Conservation (phyloP, 2,113 vertebrate genomes). For the Asarcornis scutulata region DNA sequence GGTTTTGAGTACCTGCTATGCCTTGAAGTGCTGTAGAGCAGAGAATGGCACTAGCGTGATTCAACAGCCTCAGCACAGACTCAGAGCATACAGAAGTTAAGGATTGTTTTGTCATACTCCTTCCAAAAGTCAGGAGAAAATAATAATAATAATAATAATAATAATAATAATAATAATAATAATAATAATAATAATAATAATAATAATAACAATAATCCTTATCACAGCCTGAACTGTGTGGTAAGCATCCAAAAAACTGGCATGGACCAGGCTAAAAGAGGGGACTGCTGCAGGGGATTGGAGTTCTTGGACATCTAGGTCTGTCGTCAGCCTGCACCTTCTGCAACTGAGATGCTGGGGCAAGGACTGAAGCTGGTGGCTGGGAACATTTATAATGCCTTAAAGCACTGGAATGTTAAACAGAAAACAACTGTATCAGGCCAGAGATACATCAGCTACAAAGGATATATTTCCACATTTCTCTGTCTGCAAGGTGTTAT, state of each 20-base stretch:
- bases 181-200: no score
- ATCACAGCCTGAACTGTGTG: not conserved
- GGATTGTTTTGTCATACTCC: not conserved
- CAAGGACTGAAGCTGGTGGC: not conserved
- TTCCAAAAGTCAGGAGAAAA: not conserved
- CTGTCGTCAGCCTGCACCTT: not conserved
- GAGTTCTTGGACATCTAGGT: rapidly evolving
- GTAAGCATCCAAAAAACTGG: not conserved
- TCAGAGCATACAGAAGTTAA: not conserved
- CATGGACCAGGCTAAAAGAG: not conserved
- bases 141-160: not conserved
- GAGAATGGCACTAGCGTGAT: not conserved
- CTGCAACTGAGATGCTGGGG: not conserved
- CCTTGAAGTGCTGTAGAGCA: not conserved
- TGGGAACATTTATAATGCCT: not conserved
- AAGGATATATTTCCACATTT: not conserved
- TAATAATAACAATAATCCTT: not conserved
- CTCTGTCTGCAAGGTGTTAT: not conserved
- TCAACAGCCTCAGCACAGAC: not conserved
- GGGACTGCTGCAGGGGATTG: no score
- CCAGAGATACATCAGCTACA: not conserved
- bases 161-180: not conserved
- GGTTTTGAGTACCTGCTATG: not conserved
- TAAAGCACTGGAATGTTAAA: not conserved
- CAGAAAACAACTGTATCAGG: not conserved